Conservation (phyloP, 2,797 vertebrate species). For the Dicrostonyx torquatus region DNA sequence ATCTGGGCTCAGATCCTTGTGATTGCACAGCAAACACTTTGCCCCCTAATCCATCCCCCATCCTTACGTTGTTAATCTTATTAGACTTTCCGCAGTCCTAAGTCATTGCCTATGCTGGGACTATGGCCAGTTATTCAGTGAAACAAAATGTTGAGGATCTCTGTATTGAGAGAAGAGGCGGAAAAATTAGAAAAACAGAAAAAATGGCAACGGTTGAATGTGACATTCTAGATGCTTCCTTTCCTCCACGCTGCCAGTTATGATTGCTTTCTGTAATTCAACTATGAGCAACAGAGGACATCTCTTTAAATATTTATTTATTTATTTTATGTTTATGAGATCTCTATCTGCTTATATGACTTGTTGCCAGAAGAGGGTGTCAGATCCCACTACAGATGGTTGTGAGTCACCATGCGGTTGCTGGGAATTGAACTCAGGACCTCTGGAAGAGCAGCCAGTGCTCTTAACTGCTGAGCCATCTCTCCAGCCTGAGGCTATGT, state of each 20-base stretch:
- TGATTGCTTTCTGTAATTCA: not conserved
- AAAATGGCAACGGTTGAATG: not conserved
- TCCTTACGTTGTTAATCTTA: not conserved
- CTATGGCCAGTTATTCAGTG: not conserved
- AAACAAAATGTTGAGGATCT: not conserved
- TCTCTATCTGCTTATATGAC: no score
- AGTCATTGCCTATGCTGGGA: not conserved
- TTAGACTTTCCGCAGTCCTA: not conserved
- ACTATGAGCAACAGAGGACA: not conserved
- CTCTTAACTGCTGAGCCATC: no score
- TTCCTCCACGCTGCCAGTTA: not conserved
- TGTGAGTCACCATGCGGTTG: no score
- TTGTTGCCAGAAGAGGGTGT: no score
- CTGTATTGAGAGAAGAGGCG: not conserved
- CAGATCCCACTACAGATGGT: no score
- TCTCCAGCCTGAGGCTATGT: no score
- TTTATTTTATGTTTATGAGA: no score
- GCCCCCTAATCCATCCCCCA: not conserved
- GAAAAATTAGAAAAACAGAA: not conserved
- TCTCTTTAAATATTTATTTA: no score
- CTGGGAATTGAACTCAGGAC: no score
- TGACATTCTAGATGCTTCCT: not conserved
- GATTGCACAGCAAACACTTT: not conserved
- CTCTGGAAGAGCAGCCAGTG: no score
- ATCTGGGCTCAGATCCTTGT: not conserved